These are phyloP conservation scores for Cisticola juncidis DNA, from an alignment of 2,113 vertebrate species.

Conservation along the genomic window DNA sequence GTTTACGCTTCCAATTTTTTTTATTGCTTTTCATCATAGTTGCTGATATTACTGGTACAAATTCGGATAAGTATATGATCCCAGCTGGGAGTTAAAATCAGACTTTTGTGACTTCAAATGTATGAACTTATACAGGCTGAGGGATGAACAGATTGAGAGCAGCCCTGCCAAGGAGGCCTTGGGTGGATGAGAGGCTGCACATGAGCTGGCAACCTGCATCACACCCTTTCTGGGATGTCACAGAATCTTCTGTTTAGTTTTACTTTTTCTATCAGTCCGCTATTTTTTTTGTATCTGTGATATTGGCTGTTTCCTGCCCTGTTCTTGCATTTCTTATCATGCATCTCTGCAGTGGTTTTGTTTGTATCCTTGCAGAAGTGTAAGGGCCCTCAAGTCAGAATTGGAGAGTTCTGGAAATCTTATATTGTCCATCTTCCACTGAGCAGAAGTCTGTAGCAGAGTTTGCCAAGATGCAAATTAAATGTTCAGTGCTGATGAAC, in stretches of 20 bases:
- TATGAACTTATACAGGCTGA: neutral
- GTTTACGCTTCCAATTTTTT: neutral
- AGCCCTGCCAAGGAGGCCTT: neutral
- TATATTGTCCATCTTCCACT: neutral
- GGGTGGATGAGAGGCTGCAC: neutral
- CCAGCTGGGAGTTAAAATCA: neutral
- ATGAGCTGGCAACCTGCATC: neutral
- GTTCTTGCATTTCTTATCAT: neutral
- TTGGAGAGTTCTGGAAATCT: neutral
- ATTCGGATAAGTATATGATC: neutral
- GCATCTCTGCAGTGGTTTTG: neutral
- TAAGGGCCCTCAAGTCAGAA: neutral
- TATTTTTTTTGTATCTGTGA: neutral
- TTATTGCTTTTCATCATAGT: neutral
- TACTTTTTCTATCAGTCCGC: neutral
- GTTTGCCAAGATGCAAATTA: neutral
- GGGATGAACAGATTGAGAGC: neutral
- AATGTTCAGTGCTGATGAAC: neutral
- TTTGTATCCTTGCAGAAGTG: slow-evolving; percentile 17
- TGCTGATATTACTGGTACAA: neutral
- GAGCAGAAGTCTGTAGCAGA: neutral
- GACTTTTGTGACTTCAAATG: neutral
- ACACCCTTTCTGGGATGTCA: neutral
- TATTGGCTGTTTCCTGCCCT: neutral
- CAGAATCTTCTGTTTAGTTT: neutral